A percentile compares a stretch with the other conserved stretches of the same genome.
Evolutionary conservation across 2,888 invertebrate species (phyloP).

Genomic region (Drosophila longiperda): DNA sequence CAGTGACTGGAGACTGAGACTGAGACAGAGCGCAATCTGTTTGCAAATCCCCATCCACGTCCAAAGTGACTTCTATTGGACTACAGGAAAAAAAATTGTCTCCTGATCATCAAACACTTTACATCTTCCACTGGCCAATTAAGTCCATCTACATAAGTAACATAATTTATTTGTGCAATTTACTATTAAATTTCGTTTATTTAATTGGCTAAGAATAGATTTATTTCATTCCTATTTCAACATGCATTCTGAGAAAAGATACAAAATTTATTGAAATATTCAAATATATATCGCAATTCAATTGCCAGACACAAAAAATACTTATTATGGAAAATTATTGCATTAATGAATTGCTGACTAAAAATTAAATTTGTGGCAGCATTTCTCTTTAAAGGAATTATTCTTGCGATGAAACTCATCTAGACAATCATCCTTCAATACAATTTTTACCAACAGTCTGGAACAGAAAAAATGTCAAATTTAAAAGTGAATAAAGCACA

Average conservation of each 20-base stretch:
- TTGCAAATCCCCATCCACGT: neutral
- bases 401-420: neutral
- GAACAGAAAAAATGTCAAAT: too few species aligned
- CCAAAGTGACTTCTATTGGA: neutral
- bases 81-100: neutral
- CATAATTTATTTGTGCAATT: neutral
- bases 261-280: neutral
- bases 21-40: constrained; percentile 5
- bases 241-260: neutral
- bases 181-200: neutral
- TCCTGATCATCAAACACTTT: neutral
- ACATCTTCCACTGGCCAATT: neutral
- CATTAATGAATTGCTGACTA: neutral
- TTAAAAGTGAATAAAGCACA: too few species aligned
- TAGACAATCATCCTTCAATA: neutral
- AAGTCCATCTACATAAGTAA: too few species aligned
- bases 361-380: neutral
- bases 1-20: constrained; percentile 5
- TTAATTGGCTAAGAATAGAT: neutral
- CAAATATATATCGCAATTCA: neutral
- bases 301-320: neutral
- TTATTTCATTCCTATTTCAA: neutral
- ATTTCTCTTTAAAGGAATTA: neutral
- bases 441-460: neutral
- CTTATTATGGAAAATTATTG: neutral